Conservation (phyloP, 2,113 vertebrate genomes). For the Puma concolor region DNA sequence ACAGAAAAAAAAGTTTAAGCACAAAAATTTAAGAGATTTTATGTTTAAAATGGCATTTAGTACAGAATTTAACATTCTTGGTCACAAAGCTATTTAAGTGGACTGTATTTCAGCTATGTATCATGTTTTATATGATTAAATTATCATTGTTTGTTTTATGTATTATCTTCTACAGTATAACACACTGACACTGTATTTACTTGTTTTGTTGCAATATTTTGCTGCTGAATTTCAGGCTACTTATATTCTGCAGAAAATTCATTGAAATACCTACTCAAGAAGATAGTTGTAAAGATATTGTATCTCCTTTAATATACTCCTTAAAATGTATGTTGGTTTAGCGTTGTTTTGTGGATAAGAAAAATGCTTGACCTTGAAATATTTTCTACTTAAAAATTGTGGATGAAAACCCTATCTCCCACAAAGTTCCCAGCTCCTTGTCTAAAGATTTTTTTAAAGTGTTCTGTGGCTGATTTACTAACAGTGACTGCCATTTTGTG, state of each 20-base stretch:
- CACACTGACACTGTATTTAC: conserved; percentile 84
- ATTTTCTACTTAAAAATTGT: conserved; percentile 86
- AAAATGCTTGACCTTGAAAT: conserved; percentile 85
- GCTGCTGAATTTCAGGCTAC: conserved; percentile 86
- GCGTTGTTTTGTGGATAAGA: conserved; percentile 87
- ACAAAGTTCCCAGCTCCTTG: conserved; percentile 80
- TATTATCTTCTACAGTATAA: conserved; percentile 83
- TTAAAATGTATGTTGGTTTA: conserved; percentile 86
- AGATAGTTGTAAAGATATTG: conserved; percentile 84
- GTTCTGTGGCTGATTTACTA: conserved; percentile 86
- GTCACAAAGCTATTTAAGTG: conserved; percentile 88
- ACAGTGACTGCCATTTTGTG: conserved; percentile 90
- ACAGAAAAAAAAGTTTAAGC: conserved; percentile 85
- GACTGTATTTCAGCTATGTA: conserved; percentile 88
- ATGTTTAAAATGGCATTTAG: conserved; percentile 85
- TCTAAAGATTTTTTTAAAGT: conserved; percentile 82
- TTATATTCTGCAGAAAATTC: conserved; percentile 82
- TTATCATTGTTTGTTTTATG: conserved; percentile 88
- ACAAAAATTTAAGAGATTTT: conserved; percentile 88
- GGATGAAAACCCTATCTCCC: conserved; percentile 78
- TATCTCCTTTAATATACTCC: conserved; percentile 84
- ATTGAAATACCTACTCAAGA: conserved; percentile 80
- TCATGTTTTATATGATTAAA: conserved; percentile 89
- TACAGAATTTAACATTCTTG: conserved; percentile 87
- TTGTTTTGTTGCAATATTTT: conserved; percentile 87